Percentiles rank a stretch among this genome's conserved stretches.
Conservation (phyloP, 1,140 invertebrate species). For the Drosophila orena region DNA sequence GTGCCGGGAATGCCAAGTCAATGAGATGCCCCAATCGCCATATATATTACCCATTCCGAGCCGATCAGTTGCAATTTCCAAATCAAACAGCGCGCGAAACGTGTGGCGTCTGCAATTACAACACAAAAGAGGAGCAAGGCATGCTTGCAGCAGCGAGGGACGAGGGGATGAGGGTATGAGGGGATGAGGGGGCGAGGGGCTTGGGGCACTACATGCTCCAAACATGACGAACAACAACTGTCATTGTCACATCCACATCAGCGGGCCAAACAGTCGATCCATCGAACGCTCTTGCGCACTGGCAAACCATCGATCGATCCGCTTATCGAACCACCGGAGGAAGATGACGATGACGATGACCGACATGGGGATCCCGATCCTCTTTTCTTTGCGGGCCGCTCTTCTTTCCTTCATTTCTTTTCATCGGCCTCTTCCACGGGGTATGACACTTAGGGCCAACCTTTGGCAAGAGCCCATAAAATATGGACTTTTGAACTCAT, state of each 20-base stretch:
- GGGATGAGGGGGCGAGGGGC: not conserved
- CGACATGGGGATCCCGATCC: constrained; percentile 44
- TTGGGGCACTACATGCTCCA: constrained; percentile 59
- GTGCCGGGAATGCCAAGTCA: constrained; percentile 78
- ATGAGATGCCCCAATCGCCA: constrained; percentile 52
- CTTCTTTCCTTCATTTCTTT: constrained; percentile 1
- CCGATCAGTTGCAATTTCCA: constrained; percentile 80
- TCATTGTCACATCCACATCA: constrained; percentile 78
- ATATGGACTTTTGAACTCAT: no score
- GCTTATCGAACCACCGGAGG: constrained; percentile 25
- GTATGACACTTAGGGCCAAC: not conserved
- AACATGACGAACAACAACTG: constrained; percentile 84
- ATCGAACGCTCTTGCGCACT: constrained; percentile 40
- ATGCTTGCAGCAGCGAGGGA: not conserved
- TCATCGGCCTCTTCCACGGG: not conserved
- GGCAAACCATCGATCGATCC: constrained; percentile 33
- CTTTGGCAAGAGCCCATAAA: not conserved
- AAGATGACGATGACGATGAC: constrained; percentile 46
- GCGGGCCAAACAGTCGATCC: constrained; percentile 20
- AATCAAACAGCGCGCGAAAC: constrained; percentile 81
- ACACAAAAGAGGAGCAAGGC: constrained; percentile 64
- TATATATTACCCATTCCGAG: constrained; percentile 67
- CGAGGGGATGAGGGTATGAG: not conserved
- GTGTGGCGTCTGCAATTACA: constrained; percentile 84
- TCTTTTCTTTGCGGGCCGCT: constrained; percentile 17